phyloP scores from a whole-genome alignment of 2,888 invertebrate genomes.

The Lepidochrysops patricia region DNA sequence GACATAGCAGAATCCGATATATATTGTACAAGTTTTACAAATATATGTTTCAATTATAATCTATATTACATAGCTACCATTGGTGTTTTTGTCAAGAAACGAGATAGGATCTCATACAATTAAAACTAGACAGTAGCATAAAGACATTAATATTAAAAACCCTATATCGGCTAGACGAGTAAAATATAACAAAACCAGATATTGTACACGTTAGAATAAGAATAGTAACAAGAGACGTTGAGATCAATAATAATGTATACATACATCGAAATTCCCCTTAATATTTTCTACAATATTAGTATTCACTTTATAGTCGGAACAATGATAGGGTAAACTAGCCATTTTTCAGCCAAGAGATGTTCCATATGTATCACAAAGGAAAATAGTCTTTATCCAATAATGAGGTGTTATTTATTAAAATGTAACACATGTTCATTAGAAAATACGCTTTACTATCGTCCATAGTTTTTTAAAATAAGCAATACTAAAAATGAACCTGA shows the following conservation, averaged over 20 bases:
- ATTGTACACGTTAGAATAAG: background rate
- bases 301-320: background rate
- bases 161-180: background rate
- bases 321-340: no score
- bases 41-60: background rate
- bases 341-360: no score
- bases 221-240: background rate
- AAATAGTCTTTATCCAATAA: no score
- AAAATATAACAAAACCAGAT: background rate
- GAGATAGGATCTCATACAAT: background rate
- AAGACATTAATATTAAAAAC: background rate
- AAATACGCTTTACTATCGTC: no score
- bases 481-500: no score
- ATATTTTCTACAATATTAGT: background rate
- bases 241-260: constrained; percentile 11
- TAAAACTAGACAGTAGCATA: background rate
- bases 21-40: no score
- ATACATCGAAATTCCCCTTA: background rate
- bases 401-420: no score
- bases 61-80: background rate
- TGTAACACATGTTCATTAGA: no score
- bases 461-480: no score
- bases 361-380: no score
- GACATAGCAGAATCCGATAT: background rate
- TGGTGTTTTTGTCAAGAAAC: background rate